A percentile compares a stretch with the other conserved stretches of the same genome.
Conservation (phyloP, 2,797 vertebrate genomes). For the Oryzias dopingdopingensis region DNA sequence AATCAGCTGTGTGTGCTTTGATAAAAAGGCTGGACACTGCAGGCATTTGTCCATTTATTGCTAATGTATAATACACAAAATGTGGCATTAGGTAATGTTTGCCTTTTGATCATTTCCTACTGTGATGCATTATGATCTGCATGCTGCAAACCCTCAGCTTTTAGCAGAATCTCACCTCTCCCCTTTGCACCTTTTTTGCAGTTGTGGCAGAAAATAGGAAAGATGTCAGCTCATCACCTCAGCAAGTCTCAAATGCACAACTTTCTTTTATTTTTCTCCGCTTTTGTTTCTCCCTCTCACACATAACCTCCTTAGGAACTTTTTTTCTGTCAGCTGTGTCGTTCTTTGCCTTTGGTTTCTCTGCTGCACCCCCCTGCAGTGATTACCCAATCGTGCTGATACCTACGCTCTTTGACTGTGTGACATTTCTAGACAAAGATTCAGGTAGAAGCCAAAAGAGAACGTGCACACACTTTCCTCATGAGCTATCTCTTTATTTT, state of each 20-base stretch:
- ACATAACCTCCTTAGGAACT: constrained; percentile 24
- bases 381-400: constrained; percentile 36
- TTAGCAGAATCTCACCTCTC: constrained; percentile 55
- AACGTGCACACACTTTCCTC: constrained; percentile 20
- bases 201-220: constrained; percentile 66
- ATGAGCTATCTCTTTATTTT: constrained; percentile 21
- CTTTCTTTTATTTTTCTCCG: constrained; percentile 17
- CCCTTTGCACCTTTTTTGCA: constrained; percentile 54
- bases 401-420: constrained; percentile 22
- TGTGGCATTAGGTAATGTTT: constrained; percentile 50
- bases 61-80: constrained; percentile 28
- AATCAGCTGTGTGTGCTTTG: constrained; percentile 45
- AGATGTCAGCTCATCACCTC: constrained; percentile 64
- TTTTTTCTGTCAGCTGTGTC: constrained; percentile 17
- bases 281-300: constrained; percentile 8
- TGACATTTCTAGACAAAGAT: constrained; percentile 47
- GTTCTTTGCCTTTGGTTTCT: constrained; percentile 28
- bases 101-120: constrained; percentile 23
- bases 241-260: constrained; percentile 56
- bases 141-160: constrained; percentile 51
- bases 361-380: constrained; percentile 16
- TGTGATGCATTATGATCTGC: constrained; percentile 4
- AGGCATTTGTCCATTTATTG: constrained; percentile 54
- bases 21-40: constrained; percentile 48
- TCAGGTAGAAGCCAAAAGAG: constrained; percentile 27